Evolutionary conservation across 2,888 invertebrate species (phyloP), one percentile per base, ranked within the genome.

Genomic region (Lasioglossum morio): DNA sequence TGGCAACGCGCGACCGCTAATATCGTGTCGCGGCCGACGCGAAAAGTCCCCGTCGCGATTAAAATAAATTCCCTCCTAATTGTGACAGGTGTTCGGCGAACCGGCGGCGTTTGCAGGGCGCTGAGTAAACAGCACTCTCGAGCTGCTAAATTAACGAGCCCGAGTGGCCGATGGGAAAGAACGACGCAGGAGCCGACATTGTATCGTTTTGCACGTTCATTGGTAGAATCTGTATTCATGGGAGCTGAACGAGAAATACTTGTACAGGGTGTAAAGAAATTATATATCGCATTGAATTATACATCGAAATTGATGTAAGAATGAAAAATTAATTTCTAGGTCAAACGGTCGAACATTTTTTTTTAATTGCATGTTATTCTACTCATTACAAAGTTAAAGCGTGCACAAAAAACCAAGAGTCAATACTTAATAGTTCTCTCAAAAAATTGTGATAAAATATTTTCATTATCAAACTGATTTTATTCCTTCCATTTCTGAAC

Each of bases 61-160:
- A 73, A 80, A 53, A 82, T 76, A 82, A 76, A 87, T 81, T 86
- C 57, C 57, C 7, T 48, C 37, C 30, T 84, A 80, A 82, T 81
- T 79, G 79, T 77, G 85, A 79, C 79, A 80, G 84, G 84, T 79
- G 84, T 69, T 79, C 57, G 70, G 27, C 46, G 46, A 70, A 75
- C 46, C 30, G 40, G 57, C 73, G 40, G 53, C 53, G 53, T 23
- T 60, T 57, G 46, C 27, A 19, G 16, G 34, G 19, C 37, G 53
- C 19, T 8, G 57, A 14, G 63, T 34, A 63, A 76, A 74, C 70
- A 48, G 69, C 34, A 14, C 30, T 66, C 66, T 66, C 30, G 70
- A 4, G 19, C 30, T 60, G 77, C 48, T 60, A 40, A 77, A 85
- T 77, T 75, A 75, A 81, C 70, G 78, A 81, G 66, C 75, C 57